Conservation (phyloP, 2,113 vertebrate genomes). For the Rhipidura dahli region DNA sequence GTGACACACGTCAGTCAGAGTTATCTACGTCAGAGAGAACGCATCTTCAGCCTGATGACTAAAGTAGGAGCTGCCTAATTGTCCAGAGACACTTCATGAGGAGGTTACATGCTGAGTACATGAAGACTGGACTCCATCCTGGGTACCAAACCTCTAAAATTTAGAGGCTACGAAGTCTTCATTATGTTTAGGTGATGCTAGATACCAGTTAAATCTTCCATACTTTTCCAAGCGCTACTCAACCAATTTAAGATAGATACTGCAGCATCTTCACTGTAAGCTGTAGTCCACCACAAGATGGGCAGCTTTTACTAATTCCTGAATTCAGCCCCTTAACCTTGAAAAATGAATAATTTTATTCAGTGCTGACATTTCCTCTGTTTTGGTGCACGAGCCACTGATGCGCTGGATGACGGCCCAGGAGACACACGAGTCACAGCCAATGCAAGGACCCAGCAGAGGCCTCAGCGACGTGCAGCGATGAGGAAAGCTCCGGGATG, state of each 20-base stretch:
- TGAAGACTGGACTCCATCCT: not conserved
- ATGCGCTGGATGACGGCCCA: not conserved
- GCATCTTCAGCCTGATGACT: not conserved
- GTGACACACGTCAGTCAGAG: not conserved
- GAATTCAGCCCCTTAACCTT: not conserved
- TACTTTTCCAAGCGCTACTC: not conserved
- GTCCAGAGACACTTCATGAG: not conserved
- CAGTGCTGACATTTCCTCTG: not conserved
- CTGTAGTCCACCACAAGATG: not conserved
- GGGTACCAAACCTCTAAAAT: not conserved
- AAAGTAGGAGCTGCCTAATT: not conserved
- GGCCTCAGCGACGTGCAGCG: accelerated
- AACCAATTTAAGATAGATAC: not conserved
- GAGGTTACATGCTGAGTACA: not conserved
- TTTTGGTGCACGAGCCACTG: not conserved
- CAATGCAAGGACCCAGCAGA: not conserved
- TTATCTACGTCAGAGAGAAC: accelerated
- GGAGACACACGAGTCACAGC: not conserved
- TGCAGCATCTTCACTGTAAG: not conserved
- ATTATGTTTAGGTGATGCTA: not conserved
- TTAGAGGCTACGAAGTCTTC: not conserved
- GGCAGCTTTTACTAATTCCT: not conserved
- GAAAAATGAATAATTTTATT: not conserved
- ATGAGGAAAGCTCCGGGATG: not conserved
- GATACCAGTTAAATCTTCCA: not conserved